phyloP scores from a whole-genome alignment of 2,888 invertebrate genomes.

The Patella pellucida region DNA sequence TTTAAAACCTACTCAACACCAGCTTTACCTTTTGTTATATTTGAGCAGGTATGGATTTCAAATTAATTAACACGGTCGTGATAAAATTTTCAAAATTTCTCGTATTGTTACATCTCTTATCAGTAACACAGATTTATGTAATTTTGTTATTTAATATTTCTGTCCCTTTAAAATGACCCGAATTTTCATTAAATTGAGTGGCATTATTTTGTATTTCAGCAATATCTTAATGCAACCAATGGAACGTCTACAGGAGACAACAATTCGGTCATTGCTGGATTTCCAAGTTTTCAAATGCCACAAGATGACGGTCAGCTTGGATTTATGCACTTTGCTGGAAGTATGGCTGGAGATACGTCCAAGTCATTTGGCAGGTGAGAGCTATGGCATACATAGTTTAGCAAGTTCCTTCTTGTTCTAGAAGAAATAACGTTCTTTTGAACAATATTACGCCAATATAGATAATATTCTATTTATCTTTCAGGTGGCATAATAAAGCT shows the following conservation, averaged over 20 bases:
- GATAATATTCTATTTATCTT: background rate
- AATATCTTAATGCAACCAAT: slow-evolving; percentile 27
- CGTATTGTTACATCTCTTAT: background rate
- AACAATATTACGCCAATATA: too few relatives aligned
- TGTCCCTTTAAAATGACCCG: too few relatives aligned
- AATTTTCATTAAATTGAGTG: too few relatives aligned
- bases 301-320: slow-evolving; percentile 30
- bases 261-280: slow-evolving; percentile 38
- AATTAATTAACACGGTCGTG: background rate
- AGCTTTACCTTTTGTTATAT: slow-evolving; percentile 13
- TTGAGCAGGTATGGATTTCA: slow-evolving; percentile 19
- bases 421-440: too few relatives aligned
- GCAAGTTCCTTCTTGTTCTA: background rate
- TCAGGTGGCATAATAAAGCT: background rate
- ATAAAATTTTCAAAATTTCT: background rate
- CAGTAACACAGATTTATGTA: slow-evolving; percentile 1
- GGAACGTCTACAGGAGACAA: slow-evolving; percentile 31
- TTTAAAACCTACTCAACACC: slow-evolving; percentile 17
- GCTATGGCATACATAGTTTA: slow-evolving; percentile 18
- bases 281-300: slow-evolving; percentile 40
- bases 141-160: background rate
- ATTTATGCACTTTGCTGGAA: slow-evolving; percentile 40
- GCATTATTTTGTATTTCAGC: slow-evolving; percentile 27
- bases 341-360: slow-evolving; percentile 40
- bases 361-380: slow-evolving; percentile 35